A percentile compares a stretch with the other conserved stretches of the same genome.
phyloP scores from a whole-genome alignment of 2,888 invertebrate genomes.

The Drosophila testacea region DNA sequence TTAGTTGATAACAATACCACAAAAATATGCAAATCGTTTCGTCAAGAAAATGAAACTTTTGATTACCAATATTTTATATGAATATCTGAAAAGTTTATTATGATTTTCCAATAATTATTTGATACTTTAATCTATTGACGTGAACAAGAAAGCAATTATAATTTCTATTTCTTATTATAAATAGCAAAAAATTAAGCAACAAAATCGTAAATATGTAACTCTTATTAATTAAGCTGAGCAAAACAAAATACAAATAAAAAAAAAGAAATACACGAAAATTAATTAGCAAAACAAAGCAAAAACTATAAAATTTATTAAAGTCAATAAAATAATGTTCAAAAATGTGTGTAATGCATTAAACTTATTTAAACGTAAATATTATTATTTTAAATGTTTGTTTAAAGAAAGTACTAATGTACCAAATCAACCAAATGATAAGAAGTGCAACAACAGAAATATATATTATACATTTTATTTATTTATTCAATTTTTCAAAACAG shows the following conservation, averaged over 20 bases:
- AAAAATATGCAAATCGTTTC: slow-evolving; percentile 32
- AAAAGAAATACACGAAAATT: slow-evolving; percentile 67
- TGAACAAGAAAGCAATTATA: slow-evolving; percentile 57
- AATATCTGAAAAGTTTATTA: slow-evolving; percentile 38
- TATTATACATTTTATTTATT: slow-evolving; percentile 16
- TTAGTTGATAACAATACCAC: slow-evolving; percentile 54
- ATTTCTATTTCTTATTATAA: slow-evolving; percentile 55
- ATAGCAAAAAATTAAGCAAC: slow-evolving; percentile 61
- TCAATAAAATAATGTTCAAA: slow-evolving; percentile 80
- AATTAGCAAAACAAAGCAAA: slow-evolving; percentile 69
- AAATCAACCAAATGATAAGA: slow-evolving; percentile 46
- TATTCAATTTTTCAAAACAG: slow-evolving; percentile 31
- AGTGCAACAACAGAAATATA: slow-evolving; percentile 46
- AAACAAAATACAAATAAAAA: slow-evolving; percentile 60
- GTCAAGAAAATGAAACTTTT: slow-evolving; percentile 40
- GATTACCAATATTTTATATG: slow-evolving; percentile 18
- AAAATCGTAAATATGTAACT: slow-evolving; percentile 64
- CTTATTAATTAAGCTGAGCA: slow-evolving; percentile 65
- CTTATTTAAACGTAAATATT: slow-evolving; percentile 73
- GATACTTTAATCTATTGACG: slow-evolving; percentile 52
- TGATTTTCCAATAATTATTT: slow-evolving; percentile 49
- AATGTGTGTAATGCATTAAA: slow-evolving; percentile 76
- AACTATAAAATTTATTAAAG: slow-evolving; percentile 71
- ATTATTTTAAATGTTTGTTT: slow-evolving; percentile 70
- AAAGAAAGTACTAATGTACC: slow-evolving; percentile 29